phyloP scores from a whole-genome alignment of 1,140 invertebrate genomes.

The Cyclina sinensis region DNA sequence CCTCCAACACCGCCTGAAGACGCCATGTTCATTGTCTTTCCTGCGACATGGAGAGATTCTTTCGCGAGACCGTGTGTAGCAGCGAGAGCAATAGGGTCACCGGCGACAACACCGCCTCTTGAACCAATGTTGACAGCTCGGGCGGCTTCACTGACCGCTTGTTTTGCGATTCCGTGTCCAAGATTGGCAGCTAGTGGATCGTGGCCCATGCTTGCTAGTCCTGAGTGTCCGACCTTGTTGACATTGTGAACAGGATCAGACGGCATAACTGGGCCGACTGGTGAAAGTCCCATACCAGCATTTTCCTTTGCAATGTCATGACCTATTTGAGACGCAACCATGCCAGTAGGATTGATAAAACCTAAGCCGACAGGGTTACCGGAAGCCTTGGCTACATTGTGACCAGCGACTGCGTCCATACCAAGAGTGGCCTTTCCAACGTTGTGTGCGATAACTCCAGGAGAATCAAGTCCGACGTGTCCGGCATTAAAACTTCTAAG shows the following conservation, averaged over 20 bases:
- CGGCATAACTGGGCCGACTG: no score
- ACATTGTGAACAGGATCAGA: slow-evolving; percentile 7
- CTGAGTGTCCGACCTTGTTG: not conserved
- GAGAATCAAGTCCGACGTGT: not conserved
- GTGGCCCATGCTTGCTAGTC: slow-evolving; percentile 27
- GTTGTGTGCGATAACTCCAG: slow-evolving; percentile 13
- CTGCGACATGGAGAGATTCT: slow-evolving; percentile 49
- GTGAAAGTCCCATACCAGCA: no score
- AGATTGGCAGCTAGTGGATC: slow-evolving; percentile 34
- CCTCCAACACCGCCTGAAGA: not conserved
- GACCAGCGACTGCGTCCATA: not conserved
- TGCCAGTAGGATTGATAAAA: not conserved
- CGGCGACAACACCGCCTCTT: slow-evolving; percentile 13
- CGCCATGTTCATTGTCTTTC: slow-evolving; percentile 15
- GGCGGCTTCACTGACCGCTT: slow-evolving; percentile 26
- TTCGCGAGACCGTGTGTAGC: slow-evolving; percentile 26
- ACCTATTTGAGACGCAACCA: not conserved
- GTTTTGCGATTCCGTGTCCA: slow-evolving; percentile 46
- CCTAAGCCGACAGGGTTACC: slow-evolving; percentile 1
- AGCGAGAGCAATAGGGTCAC: slow-evolving; percentile 16
- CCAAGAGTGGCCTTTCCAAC: slow-evolving; percentile 40
- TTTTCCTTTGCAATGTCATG: slow-evolving; percentile 14
- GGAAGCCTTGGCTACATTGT: slow-evolving; percentile 5
- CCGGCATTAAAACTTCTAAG: not conserved
- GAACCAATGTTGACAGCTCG: slow-evolving; percentile 24